Conservation (phyloP, 1,140 invertebrate genomes). For the Hypothenemus hampei region DNA sequence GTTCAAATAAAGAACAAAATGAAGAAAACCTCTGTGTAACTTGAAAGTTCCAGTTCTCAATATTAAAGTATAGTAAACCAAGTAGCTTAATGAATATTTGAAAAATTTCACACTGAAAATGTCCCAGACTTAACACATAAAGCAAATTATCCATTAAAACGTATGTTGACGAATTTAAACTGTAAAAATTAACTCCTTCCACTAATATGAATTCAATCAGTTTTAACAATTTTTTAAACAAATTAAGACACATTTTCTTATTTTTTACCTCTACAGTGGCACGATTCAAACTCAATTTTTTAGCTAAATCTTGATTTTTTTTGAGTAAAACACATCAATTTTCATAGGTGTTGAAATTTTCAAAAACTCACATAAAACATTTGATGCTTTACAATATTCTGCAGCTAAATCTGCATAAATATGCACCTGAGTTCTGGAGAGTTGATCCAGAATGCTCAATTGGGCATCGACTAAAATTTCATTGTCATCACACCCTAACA, state of each 20-base stretch:
- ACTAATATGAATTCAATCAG: conserved; percentile 33
- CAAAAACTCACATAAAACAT: conserved; percentile 46
- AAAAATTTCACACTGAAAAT: conserved; percentile 33
- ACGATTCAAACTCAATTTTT: conserved; percentile 48
- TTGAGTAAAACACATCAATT: conserved; percentile 48
- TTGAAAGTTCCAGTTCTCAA: conserved; percentile 23
- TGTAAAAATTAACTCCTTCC: conserved; percentile 32
- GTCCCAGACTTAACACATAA: conserved; percentile 28
- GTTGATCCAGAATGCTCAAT: conserved; percentile 49
- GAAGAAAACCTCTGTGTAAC: conserved; percentile 21
- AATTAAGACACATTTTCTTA: conserved; percentile 21
- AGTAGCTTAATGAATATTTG: conserved; percentile 32
- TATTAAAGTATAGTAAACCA: conserved; percentile 18
- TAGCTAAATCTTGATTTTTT: conserved; percentile 44
- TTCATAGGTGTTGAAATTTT: conserved; percentile 33
- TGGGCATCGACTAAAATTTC: conserved; percentile 49
- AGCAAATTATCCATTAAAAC: conserved; percentile 33
- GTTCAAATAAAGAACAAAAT: conserved; percentile 35
- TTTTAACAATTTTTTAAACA: conserved; percentile 36
- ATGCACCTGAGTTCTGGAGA: conserved; percentile 48
- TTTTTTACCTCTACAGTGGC: conserved; percentile 37
- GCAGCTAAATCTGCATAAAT: conserved; percentile 47
- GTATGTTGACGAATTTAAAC: conserved; percentile 22
- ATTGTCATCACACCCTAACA: conserved; percentile 51
- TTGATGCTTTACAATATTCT: conserved; percentile 48